Base-by-base conservation (phyloP, 2,113 vertebrate genomes). In the Synchiropus splendidus region DNA sequence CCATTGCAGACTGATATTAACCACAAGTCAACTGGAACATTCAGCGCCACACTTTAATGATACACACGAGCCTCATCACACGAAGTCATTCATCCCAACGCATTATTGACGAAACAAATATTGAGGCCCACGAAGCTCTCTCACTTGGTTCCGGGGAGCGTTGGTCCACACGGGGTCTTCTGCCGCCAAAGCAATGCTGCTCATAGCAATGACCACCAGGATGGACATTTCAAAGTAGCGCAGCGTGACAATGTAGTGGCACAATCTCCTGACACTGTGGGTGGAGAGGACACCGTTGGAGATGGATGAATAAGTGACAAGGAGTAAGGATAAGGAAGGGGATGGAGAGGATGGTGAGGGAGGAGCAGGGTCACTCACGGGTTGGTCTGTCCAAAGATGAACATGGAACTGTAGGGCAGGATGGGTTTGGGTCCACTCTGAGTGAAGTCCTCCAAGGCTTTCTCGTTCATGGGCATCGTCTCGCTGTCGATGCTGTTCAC, bases 151-250 rank as follows among this genome's bases (percentile, higher is more conserved):
- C 46, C 89, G 84, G 0, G 86, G 86, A 0, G 94, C 89, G 41
- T 89, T 87, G 0, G 91, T 83, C 5, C 86, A 84, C 18, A 98
- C 93, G 0, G 95, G 94, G 50, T 98, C 94, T 59, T 98, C 93
- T 0, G 94, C 92, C 1, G 95, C 95, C 75, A 98, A 79, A 12
- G 94, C 90, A 0, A 99, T 93, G 83, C 95, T 99, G 81, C 95
- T 99, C 83, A 99, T 89, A 27, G 90, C 89, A 1, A 98, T 99
- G 48, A 99, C 92, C 12, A 89, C 74, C 2, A 98, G 88, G 74
- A 98, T 97, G 75, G 92, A 93, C 95, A 94, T 94, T 75, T 98
- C 93, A 0, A 97, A 97, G 68, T 98, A 92, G 41, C 88, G 89
- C 70, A 95, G 81, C 70, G 92, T 95, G 64, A 99, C 93, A 0